Evolutionary conservation across 2,888 invertebrate genomes (phyloP).

Genomic region (Pseudanteris insignis): DNA sequence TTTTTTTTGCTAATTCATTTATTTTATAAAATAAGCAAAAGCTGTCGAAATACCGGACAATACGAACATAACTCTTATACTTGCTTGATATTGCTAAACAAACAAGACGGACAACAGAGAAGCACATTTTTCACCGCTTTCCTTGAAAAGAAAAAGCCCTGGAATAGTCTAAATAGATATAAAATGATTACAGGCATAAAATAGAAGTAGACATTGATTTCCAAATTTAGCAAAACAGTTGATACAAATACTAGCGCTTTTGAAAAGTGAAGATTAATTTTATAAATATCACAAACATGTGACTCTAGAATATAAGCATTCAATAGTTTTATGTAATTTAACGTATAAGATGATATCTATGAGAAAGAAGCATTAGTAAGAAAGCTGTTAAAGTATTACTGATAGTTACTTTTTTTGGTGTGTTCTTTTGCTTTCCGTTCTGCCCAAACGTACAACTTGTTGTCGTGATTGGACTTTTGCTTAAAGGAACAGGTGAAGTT

Average conservation of each 20-base stretch:
- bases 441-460: constrained; percentile 56
- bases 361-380: constrained; percentile 15
- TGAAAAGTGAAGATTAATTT: too few relatives aligned
- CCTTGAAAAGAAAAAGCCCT: constrained; percentile 34
- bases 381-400: constrained; percentile 6
- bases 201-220: neutral
- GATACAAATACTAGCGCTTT: too few relatives aligned
- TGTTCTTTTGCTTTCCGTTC: constrained; percentile 60
- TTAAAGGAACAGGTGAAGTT: constrained; percentile 59
- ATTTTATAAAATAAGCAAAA: constrained; percentile 34
- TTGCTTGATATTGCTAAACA: constrained; percentile 15
- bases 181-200: neutral
- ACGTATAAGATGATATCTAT: too few relatives aligned
- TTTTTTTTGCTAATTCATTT: too few relatives aligned
- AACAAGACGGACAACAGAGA: constrained; percentile 27
- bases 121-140: constrained; percentile 10
- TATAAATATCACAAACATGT: too few relatives aligned
- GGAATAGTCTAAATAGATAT: constrained; percentile 18
- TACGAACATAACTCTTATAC: constrained; percentile 8
- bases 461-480: constrained; percentile 60
- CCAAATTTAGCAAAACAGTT: too few relatives aligned
- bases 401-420: constrained; percentile 56
- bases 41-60: constrained; percentile 20
- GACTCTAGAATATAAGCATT: too few relatives aligned
- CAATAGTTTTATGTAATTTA: too few relatives aligned